Evolutionary conservation across 2,797 vertebrate genomes (phyloP).

Genomic region (Acrocephalus scirpaceus): DNA sequence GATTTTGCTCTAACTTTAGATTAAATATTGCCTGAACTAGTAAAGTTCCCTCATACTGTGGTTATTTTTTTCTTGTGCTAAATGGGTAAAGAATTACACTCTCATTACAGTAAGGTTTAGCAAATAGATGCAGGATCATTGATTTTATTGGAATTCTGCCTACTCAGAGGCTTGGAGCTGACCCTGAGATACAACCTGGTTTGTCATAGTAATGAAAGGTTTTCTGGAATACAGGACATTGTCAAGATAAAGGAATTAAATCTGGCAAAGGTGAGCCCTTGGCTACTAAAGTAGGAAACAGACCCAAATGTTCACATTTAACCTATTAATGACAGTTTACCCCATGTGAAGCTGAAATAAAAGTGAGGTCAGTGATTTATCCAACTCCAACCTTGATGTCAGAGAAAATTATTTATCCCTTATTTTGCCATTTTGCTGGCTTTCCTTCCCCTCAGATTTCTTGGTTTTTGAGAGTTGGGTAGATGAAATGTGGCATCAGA

Average conservation of each 20-base stretch:
- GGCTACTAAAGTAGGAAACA: not conserved
- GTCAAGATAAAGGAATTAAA: not conserved
- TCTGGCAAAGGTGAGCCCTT: not conserved
- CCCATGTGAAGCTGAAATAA: not conserved
- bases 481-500: not conserved
- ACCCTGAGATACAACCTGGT: not conserved
- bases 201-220: not conserved
- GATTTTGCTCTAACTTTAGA: not conserved
- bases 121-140: not conserved
- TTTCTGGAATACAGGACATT: not conserved
- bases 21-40: not conserved
- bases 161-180: not conserved
- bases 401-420: not conserved
- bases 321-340: not conserved
- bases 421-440: not conserved
- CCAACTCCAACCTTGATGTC: not conserved
- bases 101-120: not conserved
- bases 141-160: not conserved
- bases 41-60: not conserved
- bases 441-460: not conserved
- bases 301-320: fast-evolving
- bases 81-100: not conserved
- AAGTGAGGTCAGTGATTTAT: not conserved
- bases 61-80: not conserved
- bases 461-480: not conserved